These are phyloP conservation scores for Hecatera dysodea DNA, from an alignment of 2,888 invertebrate genomes.

Conservation along the genomic window DNA sequence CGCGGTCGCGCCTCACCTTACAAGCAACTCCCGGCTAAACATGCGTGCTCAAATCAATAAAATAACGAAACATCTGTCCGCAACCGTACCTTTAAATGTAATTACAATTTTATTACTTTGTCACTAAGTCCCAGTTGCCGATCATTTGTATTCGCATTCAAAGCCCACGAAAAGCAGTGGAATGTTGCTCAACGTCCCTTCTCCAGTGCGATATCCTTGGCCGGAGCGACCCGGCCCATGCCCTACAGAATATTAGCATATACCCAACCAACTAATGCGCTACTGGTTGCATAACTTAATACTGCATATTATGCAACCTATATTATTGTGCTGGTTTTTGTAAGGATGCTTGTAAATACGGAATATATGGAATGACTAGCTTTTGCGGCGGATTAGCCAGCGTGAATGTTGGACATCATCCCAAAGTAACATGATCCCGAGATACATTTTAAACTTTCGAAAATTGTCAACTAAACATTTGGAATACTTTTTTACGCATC, in stretches of 20 bases:
- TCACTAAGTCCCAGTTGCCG: conserved; percentile 12
- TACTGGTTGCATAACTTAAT: conserved; percentile 65
- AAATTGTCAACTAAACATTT: too few species aligned
- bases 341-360: conserved; percentile 25
- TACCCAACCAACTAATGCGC: conserved; percentile 64
- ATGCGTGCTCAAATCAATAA: conserved; percentile 51
- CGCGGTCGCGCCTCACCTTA: conserved; percentile 28
- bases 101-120: conserved; percentile 33
- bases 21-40: conserved; percentile 31
- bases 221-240: conserved; percentile 70
- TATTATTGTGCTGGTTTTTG: conserved; percentile 38
- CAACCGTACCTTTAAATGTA: background rate
- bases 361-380: background rate
- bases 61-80: conserved; percentile 40
- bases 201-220: conserved; percentile 76
- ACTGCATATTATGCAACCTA: conserved; percentile 53
- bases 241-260: conserved; percentile 73
- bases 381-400: background rate
- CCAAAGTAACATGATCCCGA: too few species aligned
- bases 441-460: too few species aligned
- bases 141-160: conserved; percentile 60
- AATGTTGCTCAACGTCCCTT: conserved; percentile 78
- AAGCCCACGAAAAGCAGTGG: conserved; percentile 69
- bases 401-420: background rate
- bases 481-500: too few species aligned